phyloP scores from a whole-genome alignment of 1,140 invertebrate genomes.

The Acyrthosiphon pisum region DNA sequence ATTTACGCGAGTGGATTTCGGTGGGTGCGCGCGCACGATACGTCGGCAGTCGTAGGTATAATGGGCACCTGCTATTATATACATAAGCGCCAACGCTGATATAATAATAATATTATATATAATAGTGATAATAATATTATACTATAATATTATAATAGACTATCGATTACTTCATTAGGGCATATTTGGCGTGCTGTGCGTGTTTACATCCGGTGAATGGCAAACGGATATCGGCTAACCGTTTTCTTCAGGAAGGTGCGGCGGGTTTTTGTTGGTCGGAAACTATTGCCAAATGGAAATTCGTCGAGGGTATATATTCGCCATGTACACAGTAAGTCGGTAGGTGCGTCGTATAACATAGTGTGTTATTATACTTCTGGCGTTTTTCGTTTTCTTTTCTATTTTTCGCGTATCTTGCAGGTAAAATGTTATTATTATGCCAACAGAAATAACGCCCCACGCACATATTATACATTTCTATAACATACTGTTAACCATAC shows the following conservation, averaged over 20 bases:
- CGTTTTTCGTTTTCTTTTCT: constrained; percentile 17
- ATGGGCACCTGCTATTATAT: background rate
- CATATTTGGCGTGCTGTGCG: background rate
- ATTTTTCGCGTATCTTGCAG: background rate
- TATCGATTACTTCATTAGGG: constrained; percentile 43
- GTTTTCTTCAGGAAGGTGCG: background rate
- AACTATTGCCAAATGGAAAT: constrained; percentile 49
- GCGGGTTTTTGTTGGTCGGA: constrained; percentile 26
- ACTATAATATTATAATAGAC: too few relatives aligned
- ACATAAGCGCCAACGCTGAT: background rate
- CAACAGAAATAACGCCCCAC: background rate
- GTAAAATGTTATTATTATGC: constrained; percentile 28
- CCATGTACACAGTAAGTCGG: background rate
- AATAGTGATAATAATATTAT: too few relatives aligned
- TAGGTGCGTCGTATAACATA: background rate
- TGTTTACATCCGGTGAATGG: constrained; percentile 3
- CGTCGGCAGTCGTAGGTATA: background rate
- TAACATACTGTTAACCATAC: background rate
- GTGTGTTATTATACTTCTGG: background rate
- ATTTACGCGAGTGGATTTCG: background rate
- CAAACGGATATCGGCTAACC: background rate
- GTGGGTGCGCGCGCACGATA: background rate
- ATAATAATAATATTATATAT: too few relatives aligned
- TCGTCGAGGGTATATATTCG: background rate
- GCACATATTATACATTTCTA: background rate